phyloP scores from a whole-genome alignment of 1,140 invertebrate genomes.

The Bombus haemorrhoidalis region DNA sequence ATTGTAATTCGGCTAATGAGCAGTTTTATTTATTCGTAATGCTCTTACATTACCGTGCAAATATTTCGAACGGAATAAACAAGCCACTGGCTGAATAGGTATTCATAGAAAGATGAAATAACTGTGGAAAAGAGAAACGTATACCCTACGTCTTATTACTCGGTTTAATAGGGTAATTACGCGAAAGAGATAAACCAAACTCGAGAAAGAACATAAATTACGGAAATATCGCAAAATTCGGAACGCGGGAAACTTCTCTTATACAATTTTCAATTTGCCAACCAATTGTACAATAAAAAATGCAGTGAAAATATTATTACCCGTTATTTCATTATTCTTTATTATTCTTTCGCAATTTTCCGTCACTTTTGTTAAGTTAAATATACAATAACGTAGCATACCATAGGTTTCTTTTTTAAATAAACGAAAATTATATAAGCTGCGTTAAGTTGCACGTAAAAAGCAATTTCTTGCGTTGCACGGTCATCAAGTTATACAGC shows the following conservation, averaged over 20 bases:
- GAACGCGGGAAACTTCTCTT: neutral
- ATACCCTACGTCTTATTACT: neutral
- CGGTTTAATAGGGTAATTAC: neutral
- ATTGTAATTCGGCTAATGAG: constrained; percentile 19
- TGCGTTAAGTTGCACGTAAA: neutral
- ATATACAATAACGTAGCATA: neutral
- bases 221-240: neutral
- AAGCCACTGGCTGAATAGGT: neutral
- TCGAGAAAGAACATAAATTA: neutral
- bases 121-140: neutral
- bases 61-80: constrained; percentile 2
- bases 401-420: neutral
- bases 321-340: neutral
- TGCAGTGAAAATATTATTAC: no score
- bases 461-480: neutral
- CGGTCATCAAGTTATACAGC: neutral
- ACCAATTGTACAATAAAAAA: neutral
- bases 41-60: neutral
- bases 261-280: neutral
- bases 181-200: neutral
- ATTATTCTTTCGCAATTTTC: neutral
- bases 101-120: neutral
- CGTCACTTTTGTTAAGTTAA: neutral
- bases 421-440: neutral
- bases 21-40: constrained; percentile 13